Evolutionary conservation across 2,797 vertebrate genomes (phyloP), one percentile per base, ranked within the genome.

Genomic region (Ciconia nigra): DNA sequence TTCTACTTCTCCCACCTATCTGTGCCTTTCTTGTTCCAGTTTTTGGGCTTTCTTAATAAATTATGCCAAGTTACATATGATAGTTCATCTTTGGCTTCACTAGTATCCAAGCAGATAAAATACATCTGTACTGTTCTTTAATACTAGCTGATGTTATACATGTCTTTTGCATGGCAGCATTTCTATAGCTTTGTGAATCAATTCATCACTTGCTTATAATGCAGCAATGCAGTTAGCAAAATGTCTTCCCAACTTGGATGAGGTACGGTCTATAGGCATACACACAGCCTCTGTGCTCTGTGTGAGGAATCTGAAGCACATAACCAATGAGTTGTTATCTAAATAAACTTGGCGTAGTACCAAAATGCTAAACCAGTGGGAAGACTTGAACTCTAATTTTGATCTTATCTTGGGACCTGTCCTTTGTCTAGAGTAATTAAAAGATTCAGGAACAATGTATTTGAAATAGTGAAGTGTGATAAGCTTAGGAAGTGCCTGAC

Each of bases 401-500:
- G n/a, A 71, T 87, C 47, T 79, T 95, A 78, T 80, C 62, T 79
- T 51, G 42, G 44, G 44, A 28, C 3, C 4, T 82, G 28, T 88
- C 24, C 67, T 80, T 86, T 87, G n/a, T 83, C 46, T 63, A 49
- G 33, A 80, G 37, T 70, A 89, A 92, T 83, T 87, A 73, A 76
- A 76, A 70, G 10, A 63, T 93, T 73, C 55, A 55, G 51, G 41
- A 91, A 13, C 24, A 79, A 39, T 66, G 15, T 28, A 13, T 72
- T 76, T 70, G 37, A 86, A 89, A 58, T 8, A 51, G 19, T 18
- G 11, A 84, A n/a, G 31, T 33, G 37, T 7, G 41, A 39, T 86
- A 89, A 84, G 6, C 25, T 59, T 46, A 42, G 7, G 10, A 90
- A 4, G 2, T 70, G 39, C 15, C 31, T 79, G 59, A 52, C 8